Conservation (phyloP, 1,140 invertebrate species). For the Heliconius congener region DNA sequence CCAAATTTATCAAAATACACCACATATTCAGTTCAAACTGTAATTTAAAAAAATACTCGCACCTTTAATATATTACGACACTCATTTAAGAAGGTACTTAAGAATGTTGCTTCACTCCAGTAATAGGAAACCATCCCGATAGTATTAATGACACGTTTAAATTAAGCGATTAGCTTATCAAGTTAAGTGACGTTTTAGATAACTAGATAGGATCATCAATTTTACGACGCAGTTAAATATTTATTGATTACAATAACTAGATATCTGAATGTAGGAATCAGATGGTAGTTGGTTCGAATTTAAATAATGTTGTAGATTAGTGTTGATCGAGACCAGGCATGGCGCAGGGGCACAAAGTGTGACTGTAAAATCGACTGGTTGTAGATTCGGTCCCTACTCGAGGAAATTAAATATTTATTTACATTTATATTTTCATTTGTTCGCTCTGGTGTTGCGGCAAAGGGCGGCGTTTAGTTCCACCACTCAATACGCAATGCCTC, state of each 20-base stretch:
- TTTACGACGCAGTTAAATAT: slow-evolving; percentile 32
- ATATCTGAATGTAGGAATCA: background rate
- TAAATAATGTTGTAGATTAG: background rate
- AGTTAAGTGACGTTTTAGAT: slow-evolving; percentile 24
- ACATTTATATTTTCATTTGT: no score
- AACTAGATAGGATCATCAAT: slow-evolving; percentile 12
- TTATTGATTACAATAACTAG: slow-evolving; percentile 21
- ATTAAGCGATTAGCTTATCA: slow-evolving; percentile 31
- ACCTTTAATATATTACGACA: background rate
- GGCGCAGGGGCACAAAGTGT: no score
- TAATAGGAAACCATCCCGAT: background rate
- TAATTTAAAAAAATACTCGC: no score
- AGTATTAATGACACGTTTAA: slow-evolving; percentile 24
- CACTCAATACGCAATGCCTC: no score
- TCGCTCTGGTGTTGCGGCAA: no score
- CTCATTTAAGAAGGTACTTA: background rate
- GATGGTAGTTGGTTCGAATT: background rate
- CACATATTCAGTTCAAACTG: no score
- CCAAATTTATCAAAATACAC: no score
- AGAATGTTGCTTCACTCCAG: background rate
- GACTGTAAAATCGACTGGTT: no score
- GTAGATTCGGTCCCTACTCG: no score
- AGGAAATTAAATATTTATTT: no score
- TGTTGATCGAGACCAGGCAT: background rate
- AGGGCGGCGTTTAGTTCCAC: no score